phyloP scores from a whole-genome alignment of 2,888 invertebrate species.

The Drosophila paranaensis region DNA sequence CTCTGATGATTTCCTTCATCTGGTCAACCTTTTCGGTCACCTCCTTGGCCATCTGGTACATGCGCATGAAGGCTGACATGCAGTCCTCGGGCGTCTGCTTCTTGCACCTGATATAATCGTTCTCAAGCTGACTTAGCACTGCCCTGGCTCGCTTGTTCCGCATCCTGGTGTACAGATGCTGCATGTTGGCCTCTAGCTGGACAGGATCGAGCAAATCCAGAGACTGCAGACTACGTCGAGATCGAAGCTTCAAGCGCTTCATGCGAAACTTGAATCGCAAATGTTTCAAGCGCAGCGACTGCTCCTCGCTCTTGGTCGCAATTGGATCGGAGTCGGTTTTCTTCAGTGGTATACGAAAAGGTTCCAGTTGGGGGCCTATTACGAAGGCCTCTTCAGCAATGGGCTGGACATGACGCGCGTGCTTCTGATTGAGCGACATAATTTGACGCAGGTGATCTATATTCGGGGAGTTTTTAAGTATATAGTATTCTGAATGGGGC shows the following conservation, averaged over 20 bases:
- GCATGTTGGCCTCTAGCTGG: conserved; percentile 66
- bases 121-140: conserved; percentile 73
- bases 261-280: conserved; percentile 55
- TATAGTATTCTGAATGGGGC: background rate
- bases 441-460: conserved; percentile 72
- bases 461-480: background rate
- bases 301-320: conserved; percentile 38
- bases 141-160: conserved; percentile 76
- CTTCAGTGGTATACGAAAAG: conserved; percentile 31
- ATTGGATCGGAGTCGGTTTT: conserved; percentile 18
- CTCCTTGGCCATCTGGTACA: conserved; percentile 82
- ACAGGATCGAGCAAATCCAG: conserved; percentile 71
- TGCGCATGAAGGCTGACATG: conserved; percentile 77
- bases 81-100: conserved; percentile 75
- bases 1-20: conserved; percentile 80
- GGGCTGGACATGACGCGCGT: conserved; percentile 42
- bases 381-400: conserved; percentile 43
- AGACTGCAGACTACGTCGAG: conserved; percentile 35
- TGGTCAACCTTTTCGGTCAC: conserved; percentile 81
- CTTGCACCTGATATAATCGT: conserved; percentile 79
- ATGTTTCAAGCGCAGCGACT: conserved; percentile 51
- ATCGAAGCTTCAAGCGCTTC: conserved; percentile 33
- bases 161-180: conserved; percentile 69
- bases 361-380: conserved; percentile 44
- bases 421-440: conserved; percentile 55